Conservation (phyloP, 1,140 invertebrate genomes). For the Delia radicum region DNA sequence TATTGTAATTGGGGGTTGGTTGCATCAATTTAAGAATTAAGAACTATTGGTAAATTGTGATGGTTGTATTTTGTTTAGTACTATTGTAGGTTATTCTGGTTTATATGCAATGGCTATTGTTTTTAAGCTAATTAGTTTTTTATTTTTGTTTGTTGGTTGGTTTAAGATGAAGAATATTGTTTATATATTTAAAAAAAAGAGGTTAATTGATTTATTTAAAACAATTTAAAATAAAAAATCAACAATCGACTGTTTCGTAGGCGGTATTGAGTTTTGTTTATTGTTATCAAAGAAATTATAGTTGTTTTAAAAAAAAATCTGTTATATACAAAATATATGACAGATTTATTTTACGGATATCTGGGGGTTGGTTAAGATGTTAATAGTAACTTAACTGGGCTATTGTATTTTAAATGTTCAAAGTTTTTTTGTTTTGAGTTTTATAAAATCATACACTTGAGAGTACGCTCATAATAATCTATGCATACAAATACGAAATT, state of each 20-base stretch:
- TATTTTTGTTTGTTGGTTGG: neutral
- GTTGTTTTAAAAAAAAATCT: neutral
- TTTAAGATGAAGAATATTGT: no score
- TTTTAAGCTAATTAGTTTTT: constrained; percentile 24
- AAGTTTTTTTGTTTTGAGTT: no score
- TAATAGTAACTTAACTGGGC: constrained; percentile 41
- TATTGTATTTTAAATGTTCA: constrained; percentile 39
- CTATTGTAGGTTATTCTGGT: constrained; percentile 17
- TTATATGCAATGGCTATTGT: constrained; percentile 28
- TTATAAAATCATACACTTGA: no score
- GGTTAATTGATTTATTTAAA: constrained; percentile 9
- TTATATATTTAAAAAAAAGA: neutral
- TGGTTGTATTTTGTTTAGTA: constrained; percentile 6
- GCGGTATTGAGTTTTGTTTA: neutral
- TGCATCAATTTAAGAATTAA: neutral
- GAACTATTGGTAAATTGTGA: neutral
- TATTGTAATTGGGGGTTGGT: no score
- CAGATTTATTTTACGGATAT: neutral
- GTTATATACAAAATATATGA: no score
- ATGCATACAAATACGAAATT: no score
- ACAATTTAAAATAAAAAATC: constrained; percentile 14
- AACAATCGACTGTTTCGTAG: constrained; percentile 11
- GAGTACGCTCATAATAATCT: no score
- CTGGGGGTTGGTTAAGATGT: neutral
- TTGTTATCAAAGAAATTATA: neutral